phyloP scores from a whole-genome alignment of 2,888 invertebrate species.

The Pegoplata infirma region DNA sequence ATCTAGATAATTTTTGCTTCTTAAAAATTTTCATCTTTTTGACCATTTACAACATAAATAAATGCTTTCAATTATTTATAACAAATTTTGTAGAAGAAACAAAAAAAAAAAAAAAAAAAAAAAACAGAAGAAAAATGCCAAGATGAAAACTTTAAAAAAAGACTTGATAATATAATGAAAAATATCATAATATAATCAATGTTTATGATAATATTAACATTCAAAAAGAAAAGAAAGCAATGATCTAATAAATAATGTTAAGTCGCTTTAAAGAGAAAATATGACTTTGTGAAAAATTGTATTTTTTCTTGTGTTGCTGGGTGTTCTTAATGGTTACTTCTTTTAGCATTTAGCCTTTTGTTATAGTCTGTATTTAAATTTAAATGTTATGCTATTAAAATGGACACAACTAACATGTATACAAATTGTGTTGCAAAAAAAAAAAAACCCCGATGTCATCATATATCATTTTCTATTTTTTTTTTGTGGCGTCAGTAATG shows the following conservation, averaged over 20 bases:
- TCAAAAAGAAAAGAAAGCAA: not conserved
- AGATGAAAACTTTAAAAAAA: not conserved
- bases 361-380: not conserved
- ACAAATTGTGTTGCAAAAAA: too few species aligned
- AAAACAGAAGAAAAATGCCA: too few species aligned
- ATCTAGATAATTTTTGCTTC: not conserved
- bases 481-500: not conserved
- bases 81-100: constrained; percentile 30
- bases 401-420: not conserved
- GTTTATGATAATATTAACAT: not conserved
- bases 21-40: not conserved
- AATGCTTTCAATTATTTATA: constrained; percentile 48
- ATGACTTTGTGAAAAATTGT: not conserved
- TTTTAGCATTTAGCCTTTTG: not conserved
- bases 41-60: constrained; percentile 35
- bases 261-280: not conserved
- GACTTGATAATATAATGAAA: not conserved
- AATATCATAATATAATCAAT: not conserved
- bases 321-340: not conserved
- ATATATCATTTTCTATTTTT: not conserved
- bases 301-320: not conserved
- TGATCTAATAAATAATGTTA: not conserved
- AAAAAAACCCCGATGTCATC: not conserved
- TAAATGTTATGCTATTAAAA: not conserved
- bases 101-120: too few species aligned